Evolutionary conservation across 2,888 invertebrate species (phyloP), one percentile per base, ranked within the genome.

Genomic region (Branchinecta sandiegonensis): DNA sequence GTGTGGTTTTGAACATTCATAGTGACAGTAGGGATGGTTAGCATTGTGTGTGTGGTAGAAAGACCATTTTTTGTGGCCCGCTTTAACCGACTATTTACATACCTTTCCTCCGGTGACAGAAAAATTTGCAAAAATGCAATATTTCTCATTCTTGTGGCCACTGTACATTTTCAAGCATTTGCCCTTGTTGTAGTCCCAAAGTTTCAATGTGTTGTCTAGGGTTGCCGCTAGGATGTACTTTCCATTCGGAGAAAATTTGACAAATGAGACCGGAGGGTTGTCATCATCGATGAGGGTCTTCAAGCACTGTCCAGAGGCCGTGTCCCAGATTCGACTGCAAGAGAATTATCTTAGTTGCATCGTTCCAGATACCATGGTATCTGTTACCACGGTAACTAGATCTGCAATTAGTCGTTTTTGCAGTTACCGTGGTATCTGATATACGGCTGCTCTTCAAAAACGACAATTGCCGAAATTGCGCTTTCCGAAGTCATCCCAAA

Each of bases 61-160:
- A n/a, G n/a, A n/a, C n/a, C n/a, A n/a, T n/a, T n/a, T n/a, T n/a
- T n/a, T n/a, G n/a, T n/a, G n/a, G n/a, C n/a, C n/a, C n/a, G 23
- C 23, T 56, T n/a, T 56, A 13, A 56, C 13, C 14, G 2, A 56
- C 12, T 50, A n/a, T 48, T 48, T 23, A 74, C 77, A 75, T 77
- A 91, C 93, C 85, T 99, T 99, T 77, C 99, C 99, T 70, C 99
- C 99, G 14, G 99, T 99, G 9, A 99, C 97, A 48, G 97, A 99
- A 79, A 99, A 99, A 80, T 99, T 99, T 66, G 99, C 97, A 78
- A 99, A 99, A 78, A 99, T 94, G 78, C 99, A 99, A 79, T 95
- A 99, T 78, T 99, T 99, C 79, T 97, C 96, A 79, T 99, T 99
- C 79, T 91, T 91, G 78, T 99, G 99, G 7, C 97, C 97, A 0